Evolutionary conservation across 1,140 invertebrate genomes (phyloP), one percentile per base, ranked within the genome.

Genomic region (Bombus confusus): DNA sequence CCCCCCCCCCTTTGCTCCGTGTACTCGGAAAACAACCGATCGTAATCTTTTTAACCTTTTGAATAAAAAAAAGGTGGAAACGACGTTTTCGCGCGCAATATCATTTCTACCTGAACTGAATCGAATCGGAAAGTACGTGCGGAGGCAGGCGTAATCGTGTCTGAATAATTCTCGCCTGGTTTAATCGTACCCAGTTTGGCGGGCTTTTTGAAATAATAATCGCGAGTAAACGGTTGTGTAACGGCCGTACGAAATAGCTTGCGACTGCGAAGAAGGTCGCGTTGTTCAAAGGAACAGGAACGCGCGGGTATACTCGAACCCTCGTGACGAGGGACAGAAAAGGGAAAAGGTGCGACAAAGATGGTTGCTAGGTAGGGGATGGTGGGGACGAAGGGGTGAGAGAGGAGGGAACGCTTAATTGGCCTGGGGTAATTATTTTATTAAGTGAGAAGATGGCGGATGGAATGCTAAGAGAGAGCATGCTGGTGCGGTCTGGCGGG

Each of bases 401-500:
- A 62, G 83, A 79, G 87, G 88, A 86, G 85, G 92, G 90, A 88
- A 87, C 86, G 87, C 92, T 93, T 94, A 95, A 94, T 94, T 94
- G 93, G 92, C 92, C 93, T 87, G 82, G 91, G 92, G 93, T 94
- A 95, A 95, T 95, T 94, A 94, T 95, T 95, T 95, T 94, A 94
- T 94, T 95, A 94, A 94, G 94, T 95, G 94, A 94, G 93, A 95
- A 94, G 93, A 94, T 94, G 93, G 93, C 92, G 93, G 92, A 93
- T 91, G 91, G 93, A 95, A 95, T 95, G 91, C 90, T 93, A 92
- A 94, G 91, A 93, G 92, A 89, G 92, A 90, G 85, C 80, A 91
- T 72, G 86, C 83, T 86, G 81, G 87, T 91, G 90, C 87, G 90
- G 90, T 91, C 90, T 91, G 90, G 78, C 88, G 85, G 83, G 75